Evolutionary conservation across 30 jellyfish, hydroid and myxozoan species (phyloP), one percentile per base, ranked within the genome.

Genomic region (Hydra vulgaris): DNA sequence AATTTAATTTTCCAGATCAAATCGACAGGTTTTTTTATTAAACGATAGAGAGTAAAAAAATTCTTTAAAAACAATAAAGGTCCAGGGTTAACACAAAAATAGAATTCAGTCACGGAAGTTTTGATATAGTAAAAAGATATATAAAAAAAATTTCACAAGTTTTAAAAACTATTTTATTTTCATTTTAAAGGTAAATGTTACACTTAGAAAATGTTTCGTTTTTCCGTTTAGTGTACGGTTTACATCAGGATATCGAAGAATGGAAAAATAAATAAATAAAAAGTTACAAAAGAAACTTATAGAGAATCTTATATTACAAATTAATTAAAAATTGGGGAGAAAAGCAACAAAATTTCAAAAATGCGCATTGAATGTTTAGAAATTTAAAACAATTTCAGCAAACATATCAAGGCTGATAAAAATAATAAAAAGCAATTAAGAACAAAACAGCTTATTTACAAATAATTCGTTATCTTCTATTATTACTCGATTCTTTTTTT

Each of bases 401-500:
- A n/a, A 3, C 61, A 40, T 40, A 3, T 40, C 61, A 40, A 40
- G 61, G 12, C 12, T 3, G 15, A 27, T 22, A 15, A 26, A 21
- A 21, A 76, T 7, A 0, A 26, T 26, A n/a, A 53, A 76, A 78
- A 52, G 25, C 82, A 56, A 52, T 19, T 15, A 78, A 21, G 69
- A 52, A 25, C 27, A 66, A 78, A 78, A 5, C 23, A 78, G 18
- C 20, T 4, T 78, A 66, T 20, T 17, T 27, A 23, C 53, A 19
- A 66, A 61, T 15, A 54, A 27, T 52, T 53, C 53, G 85, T 78
- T 56, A 78, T 78, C 85, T 78, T 16, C 83, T 66, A 26, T 70
- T 25, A 22, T 54, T 56, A 25, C 18, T 16, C 23, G 81, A 78
- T 5, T 40, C 70, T 56, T 80, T 80, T 55, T 80, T 80, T 20